Evolutionary conservation across 2,113 vertebrate species (phyloP), one percentile per base, ranked within the genome.

Genomic region (Coracopsis vasa): DNA sequence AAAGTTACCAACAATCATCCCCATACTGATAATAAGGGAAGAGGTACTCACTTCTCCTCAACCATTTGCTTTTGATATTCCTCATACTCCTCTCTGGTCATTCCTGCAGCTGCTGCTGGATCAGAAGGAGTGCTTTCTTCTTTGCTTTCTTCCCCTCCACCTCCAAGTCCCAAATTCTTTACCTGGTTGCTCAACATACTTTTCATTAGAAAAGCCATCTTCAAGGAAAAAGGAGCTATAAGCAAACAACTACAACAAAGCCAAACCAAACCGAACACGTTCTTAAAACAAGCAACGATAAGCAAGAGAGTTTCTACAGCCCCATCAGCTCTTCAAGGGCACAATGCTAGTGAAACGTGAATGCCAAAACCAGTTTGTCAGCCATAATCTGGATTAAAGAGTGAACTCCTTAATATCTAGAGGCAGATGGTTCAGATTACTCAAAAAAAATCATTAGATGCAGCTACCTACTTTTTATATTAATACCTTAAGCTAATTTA

Each of bases 31-130:
- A 96, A 80, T 1, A 80, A 78, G 65, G 89, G 48, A 51, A 94
- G 5, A 5, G 13, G 88, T 97, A 99, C 99, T 99, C 98, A 99
- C 99, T 99, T 99, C 97, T 99, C 99, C 97, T 99, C 99, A 96
- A 99, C 98, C 97, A 99, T 8, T 93, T 99, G 99, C 97, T 99
- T 99, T 93, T 99, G 99, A 96, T 99, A 99, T 74, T 99, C 99
- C 95, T 99, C 99, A 92, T 99, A 99, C 86, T 99, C 99, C 95
- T 99, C 99, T 25, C 99, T 98, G 42, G 99, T 99, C 99, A 99
- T 99, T 60, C 99, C 99, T 29, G 98, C 98, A 2, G 99, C 99
- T 37, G 99, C 98, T 12, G 99, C 99, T 8, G 99, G 99, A 88
- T 99, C 99, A 31, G 98, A 96, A 10, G 99, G 97, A 66, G 98